These are phyloP conservation scores for Anthophora plumipes DNA, from an alignment of 2,888 invertebrate species.

Conservation along the genomic window DNA sequence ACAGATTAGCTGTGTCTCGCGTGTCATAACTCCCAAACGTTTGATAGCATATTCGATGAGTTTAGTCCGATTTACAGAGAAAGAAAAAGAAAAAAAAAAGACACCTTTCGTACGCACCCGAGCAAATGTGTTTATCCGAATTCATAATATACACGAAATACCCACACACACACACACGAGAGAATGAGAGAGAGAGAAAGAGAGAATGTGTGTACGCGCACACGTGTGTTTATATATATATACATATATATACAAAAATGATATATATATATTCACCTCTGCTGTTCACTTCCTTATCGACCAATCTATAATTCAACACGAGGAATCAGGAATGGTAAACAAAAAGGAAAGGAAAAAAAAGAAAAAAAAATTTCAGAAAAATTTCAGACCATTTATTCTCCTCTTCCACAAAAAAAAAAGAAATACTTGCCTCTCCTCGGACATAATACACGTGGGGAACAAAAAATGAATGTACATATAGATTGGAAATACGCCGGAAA, in stretches of 20 bases:
- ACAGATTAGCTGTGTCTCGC: slow-evolving; percentile 65
- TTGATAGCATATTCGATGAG: slow-evolving; percentile 77
- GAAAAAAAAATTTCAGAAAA: neutral
- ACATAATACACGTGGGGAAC: neutral
- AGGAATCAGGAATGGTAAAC: neutral
- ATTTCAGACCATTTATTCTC: slow-evolving; percentile 15
- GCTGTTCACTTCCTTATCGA: neutral
- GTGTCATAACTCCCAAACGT: slow-evolving; percentile 77
- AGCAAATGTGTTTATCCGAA: slow-evolving; percentile 79
- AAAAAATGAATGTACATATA: too few relatives aligned
- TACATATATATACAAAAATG: slow-evolving; percentile 61
- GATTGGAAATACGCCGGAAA: neutral
- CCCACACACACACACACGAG: too few relatives aligned
- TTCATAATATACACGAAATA: slow-evolving; percentile 82
- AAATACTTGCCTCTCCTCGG: neutral
- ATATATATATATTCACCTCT: slow-evolving; percentile 36
- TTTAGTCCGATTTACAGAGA: slow-evolving; percentile 76
- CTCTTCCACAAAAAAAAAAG: neutral
- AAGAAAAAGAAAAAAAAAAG: too few relatives aligned
- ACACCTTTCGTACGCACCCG: slow-evolving; percentile 76
- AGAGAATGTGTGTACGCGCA: too few relatives aligned
- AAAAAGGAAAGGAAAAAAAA: too few relatives aligned
- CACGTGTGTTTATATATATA: slow-evolving; percentile 58
- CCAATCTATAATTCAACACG: neutral
- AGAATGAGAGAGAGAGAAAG: too few relatives aligned